These are phyloP conservation scores for Zaprionus lachaisei DNA, from an alignment of 1,140 invertebrate genomes.

Conservation along the genomic window DNA sequence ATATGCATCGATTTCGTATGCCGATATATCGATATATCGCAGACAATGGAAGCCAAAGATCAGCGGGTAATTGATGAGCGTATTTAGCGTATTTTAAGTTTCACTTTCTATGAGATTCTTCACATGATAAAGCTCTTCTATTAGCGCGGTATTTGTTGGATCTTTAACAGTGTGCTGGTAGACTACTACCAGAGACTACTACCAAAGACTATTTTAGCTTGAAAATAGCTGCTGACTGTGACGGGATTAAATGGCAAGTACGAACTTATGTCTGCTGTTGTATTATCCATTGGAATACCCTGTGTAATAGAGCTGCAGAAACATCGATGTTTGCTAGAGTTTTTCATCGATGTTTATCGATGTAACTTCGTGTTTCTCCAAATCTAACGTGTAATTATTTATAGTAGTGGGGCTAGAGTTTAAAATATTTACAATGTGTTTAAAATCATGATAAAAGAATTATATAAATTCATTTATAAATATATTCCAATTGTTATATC, in stretches of 20 bases:
- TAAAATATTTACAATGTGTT: too few species aligned
- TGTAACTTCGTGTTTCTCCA: too few species aligned
- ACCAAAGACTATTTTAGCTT: too few species aligned
- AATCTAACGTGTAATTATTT: too few species aligned
- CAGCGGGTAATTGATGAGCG: conserved; percentile 35
- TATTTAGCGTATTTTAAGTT: conserved; percentile 34
- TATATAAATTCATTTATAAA: too few species aligned
- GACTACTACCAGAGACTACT: too few species aligned
- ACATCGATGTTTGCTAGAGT: too few species aligned
- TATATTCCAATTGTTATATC: too few species aligned
- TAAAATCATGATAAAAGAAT: too few species aligned
- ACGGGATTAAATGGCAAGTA: background rate
- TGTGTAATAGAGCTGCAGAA: background rate
- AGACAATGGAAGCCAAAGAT: conserved; percentile 31
- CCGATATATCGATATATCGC: background rate
- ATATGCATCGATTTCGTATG: conserved; percentile 40
- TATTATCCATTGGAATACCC: background rate
- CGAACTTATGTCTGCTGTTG: background rate
- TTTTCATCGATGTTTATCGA: too few species aligned
- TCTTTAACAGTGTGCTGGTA: background rate
- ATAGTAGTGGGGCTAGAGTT: too few species aligned
- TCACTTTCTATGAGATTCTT: conserved; percentile 1
- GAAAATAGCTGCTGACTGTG: background rate
- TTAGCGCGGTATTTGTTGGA: background rate
- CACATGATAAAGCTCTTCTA: background rate